Evolutionary conservation across 2,113 vertebrate genomes (phyloP).

Genomic region (Platycercus adscitus): DNA sequence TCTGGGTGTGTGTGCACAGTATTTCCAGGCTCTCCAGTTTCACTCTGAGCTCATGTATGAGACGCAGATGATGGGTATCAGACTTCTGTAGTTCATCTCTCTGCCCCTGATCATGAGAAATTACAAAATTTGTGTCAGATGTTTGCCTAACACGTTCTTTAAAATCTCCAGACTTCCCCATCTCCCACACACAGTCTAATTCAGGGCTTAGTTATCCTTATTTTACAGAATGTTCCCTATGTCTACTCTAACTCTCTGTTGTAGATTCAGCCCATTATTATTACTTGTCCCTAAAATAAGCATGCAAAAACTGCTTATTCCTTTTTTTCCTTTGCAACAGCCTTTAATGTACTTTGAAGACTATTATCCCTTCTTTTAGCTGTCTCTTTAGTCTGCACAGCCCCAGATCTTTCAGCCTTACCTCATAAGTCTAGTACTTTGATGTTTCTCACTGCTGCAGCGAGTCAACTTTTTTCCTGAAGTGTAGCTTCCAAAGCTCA

Average conservation of each 20-base stretch:
- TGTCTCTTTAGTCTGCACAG: background rate
- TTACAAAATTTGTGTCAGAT: background rate
- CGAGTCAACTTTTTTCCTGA: background rate
- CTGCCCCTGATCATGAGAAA: background rate
- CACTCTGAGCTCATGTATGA: background rate
- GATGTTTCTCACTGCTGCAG: conserved; percentile 1
- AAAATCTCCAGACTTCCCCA: background rate
- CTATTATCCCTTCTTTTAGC: background rate
- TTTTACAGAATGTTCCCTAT: background rate
- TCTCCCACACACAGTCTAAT: background rate
- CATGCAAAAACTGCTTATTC: background rate
- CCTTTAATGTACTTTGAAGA: background rate
- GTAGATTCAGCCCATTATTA: background rate
- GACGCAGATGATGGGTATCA: background rate
- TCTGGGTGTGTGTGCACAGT: background rate
- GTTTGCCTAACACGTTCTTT: background rate
- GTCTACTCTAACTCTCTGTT: background rate
- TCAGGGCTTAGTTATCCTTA: background rate
- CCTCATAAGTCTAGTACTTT: background rate
- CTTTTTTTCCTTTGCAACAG: background rate
- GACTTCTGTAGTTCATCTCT: background rate
- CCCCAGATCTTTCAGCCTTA: conserved; percentile 21
- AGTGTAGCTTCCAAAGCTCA: background rate
- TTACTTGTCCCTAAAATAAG: background rate
- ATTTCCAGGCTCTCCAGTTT: background rate